These are phyloP conservation scores for Triplophysa yarkandensis DNA, from an alignment of 2,797 vertebrate species.

Conservation along the genomic window DNA sequence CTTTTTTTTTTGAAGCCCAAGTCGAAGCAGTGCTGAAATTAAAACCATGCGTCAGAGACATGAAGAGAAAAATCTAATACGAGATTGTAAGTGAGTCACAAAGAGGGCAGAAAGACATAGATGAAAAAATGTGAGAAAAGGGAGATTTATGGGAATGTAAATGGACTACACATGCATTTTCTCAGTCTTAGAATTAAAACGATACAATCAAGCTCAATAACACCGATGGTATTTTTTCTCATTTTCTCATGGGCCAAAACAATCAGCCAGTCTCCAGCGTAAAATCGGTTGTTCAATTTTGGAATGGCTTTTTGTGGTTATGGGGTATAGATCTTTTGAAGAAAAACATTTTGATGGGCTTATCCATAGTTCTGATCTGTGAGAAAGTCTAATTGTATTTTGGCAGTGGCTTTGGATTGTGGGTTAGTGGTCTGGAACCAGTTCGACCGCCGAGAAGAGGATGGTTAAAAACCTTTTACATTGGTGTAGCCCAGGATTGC, in stretches of 20 bases:
- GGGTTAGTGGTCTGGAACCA: conserved; percentile 42
- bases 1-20: conserved; percentile 1
- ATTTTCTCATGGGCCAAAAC: conserved; percentile 17
- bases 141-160: neutral
- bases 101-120: neutral
- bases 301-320: conserved; percentile 7
- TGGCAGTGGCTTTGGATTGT: conserved; percentile 24
- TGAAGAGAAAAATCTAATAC: neutral
- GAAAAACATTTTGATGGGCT: neutral
- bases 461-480: conserved; percentile 14
- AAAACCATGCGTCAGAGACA: neutral
- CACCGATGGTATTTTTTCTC: neutral
- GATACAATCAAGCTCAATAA: neutral
- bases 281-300: neutral
- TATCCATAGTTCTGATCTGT: conserved; percentile 28
- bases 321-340: conserved; percentile 7
- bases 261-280: neutral
- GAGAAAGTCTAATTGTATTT: conserved; percentile 43
- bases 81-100: neutral
- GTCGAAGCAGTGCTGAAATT: conserved; percentile 1
- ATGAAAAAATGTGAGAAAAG: neutral
- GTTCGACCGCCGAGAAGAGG: conserved; percentile 20
- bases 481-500: neutral
- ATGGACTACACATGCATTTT: neutral
- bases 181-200: neutral